These are phyloP conservation scores for Scalopus aquaticus DNA, from an alignment of 2,113 vertebrate genomes.

Conservation along the genomic window DNA sequence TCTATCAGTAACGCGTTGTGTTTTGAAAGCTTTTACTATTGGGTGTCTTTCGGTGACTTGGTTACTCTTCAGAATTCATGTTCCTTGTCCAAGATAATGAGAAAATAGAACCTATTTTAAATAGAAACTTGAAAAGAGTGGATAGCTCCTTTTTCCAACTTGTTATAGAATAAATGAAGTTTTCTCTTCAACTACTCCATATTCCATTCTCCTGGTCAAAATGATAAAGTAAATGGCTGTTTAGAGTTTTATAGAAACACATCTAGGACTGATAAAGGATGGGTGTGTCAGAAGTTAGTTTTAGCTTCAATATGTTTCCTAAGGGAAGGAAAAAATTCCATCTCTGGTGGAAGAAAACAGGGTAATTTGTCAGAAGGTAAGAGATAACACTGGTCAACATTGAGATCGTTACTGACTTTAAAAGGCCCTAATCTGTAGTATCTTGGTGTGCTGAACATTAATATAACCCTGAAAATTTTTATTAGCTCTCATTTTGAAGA, in stretches of 20 bases:
- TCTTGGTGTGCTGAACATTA: too few species aligned
- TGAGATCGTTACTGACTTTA: too few species aligned
- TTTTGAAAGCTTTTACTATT: not conserved
- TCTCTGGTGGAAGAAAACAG: not conserved
- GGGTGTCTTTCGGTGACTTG: not conserved
- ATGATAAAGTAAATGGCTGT: not conserved
- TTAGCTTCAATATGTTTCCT: not conserved
- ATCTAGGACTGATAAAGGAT: not conserved
- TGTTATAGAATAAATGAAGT: not conserved
- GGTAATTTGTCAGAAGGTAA: not conserved
- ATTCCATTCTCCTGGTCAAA: not conserved
- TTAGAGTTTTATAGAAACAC: not conserved
- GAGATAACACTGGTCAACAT: too few species aligned
- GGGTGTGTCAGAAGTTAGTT: not conserved
- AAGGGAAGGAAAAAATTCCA: not conserved
- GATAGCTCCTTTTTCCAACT: not conserved
- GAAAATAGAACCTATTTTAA: not conserved
- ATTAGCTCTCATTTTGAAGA: too few species aligned
- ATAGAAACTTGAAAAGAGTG: not conserved
- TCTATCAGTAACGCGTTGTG: not conserved
- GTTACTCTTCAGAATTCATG: not conserved
- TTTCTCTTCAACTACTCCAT: not conserved
- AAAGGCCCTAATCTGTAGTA: too few species aligned
- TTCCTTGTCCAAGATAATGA: not conserved
- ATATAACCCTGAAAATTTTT: too few species aligned